These are phyloP conservation scores for Cotesia vestalis DNA, from an alignment of 1,140 invertebrate species.

Conservation along the genomic window DNA sequence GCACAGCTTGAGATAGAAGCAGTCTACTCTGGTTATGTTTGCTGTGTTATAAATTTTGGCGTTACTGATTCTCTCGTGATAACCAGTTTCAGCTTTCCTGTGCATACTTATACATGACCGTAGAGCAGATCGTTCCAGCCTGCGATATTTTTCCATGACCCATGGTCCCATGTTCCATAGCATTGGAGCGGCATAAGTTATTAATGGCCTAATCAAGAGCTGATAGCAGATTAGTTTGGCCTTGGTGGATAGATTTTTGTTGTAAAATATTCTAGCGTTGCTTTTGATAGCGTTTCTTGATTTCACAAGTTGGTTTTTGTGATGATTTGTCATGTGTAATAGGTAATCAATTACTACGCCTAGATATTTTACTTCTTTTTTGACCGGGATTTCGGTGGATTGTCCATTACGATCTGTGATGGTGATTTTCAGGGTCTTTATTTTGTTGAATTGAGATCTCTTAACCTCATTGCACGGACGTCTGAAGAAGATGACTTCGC, in stretches of 20 bases:
- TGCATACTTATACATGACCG: neutral
- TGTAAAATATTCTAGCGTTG: conserved; percentile 29
- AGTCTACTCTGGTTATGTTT: conserved; percentile 2
- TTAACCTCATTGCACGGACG: too few species aligned
- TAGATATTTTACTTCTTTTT: conserved; percentile 32
- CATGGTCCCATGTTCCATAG: conserved; percentile 12
- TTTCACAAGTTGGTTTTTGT: conserved; percentile 31
- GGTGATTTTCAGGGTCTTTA: neutral
- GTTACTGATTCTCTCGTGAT: neutral
- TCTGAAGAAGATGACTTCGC: too few species aligned
- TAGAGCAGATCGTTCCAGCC: conserved; percentile 19
- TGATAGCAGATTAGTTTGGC: conserved; percentile 35
- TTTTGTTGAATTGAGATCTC: too few species aligned
- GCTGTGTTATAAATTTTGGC: neutral
- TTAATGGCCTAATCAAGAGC: conserved; percentile 38
- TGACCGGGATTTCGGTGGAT: neutral
- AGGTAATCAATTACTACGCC: conserved; percentile 13
- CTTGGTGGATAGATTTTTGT: conserved; percentile 14
- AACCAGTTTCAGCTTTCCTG: neutral
- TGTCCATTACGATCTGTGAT: neutral
- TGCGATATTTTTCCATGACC: conserved; percentile 17
- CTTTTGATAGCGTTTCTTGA: conserved; percentile 19
- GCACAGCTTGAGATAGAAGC: neutral
- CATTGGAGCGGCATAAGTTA: conserved; percentile 34
- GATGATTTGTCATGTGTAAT: conserved; percentile 11